Conservation (phyloP, 2,797 vertebrate genomes). For the Tokudaia tokunoshimensis region DNA sequence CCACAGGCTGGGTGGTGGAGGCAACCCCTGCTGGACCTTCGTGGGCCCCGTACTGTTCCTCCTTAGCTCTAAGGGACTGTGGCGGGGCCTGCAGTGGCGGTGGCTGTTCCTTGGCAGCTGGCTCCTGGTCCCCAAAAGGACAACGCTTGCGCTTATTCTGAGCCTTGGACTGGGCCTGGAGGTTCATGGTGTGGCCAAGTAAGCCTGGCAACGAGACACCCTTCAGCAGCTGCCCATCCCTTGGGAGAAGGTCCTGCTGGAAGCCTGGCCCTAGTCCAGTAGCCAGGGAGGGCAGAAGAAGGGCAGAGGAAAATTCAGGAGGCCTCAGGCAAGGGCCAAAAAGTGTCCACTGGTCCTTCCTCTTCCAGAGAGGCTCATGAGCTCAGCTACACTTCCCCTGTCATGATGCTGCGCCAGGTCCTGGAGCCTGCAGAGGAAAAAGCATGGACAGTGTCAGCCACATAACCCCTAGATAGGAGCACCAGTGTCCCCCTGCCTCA, state of each 20-base stretch:
- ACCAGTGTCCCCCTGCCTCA: background rate
- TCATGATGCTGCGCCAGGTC: constrained; percentile 53
- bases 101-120: constrained; percentile 90
- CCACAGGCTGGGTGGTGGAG: constrained; percentile 88
- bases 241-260: constrained; percentile 46
- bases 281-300: background rate
- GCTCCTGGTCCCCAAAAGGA: constrained; percentile 92
- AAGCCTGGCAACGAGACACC: constrained; percentile 27
- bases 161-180: constrained; percentile 96
- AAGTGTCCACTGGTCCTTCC: background rate
- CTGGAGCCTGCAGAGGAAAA: constrained; percentile 61
- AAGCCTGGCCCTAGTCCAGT: constrained; percentile 6
- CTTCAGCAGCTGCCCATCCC: constrained; percentile 78
- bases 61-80: constrained; percentile 86
- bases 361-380: background rate
- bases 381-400: background rate
- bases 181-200: constrained; percentile 93
- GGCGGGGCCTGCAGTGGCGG: constrained; percentile 83
- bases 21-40: constrained; percentile 84
- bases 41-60: constrained; percentile 92
- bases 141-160: constrained; percentile 96
- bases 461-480: background rate
- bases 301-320: background rate
- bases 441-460: background rate
- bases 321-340: background rate